Percentiles rank a stretch among this genome's conserved stretches.
Evolutionary conservation across 2,113 vertebrate genomes (phyloP).

Genomic region (Uria lomvia): DNA sequence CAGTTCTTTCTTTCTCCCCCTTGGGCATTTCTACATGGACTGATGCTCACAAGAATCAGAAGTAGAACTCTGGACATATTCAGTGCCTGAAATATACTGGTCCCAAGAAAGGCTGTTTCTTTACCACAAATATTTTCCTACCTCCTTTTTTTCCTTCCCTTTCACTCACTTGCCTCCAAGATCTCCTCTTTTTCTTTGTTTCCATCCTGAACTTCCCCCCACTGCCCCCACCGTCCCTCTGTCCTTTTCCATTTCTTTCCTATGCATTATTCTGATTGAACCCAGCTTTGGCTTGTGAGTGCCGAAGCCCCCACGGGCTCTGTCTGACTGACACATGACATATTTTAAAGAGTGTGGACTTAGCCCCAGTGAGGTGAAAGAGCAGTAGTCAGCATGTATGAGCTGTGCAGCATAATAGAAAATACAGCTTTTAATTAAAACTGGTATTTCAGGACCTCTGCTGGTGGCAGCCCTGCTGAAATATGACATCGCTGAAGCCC

Average conservation of each 20-base stretch:
- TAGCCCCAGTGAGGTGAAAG: neutral
- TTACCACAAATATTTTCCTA: neutral
- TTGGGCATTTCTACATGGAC: neutral
- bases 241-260: neutral
- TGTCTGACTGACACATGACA: constrained; percentile 12
- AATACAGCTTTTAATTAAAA: constrained; percentile 58
- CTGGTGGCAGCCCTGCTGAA: constrained; percentile 41
- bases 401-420: constrained; percentile 13
- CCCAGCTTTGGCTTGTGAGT: neutral
- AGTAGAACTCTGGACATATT: neutral
- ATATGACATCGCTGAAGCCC: neutral
- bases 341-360: neutral
- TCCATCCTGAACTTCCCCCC: neutral
- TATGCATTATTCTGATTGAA: neutral
- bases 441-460: constrained; percentile 49
- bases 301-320: neutral
- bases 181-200: neutral
- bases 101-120: neutral
- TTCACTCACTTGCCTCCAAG: neutral
- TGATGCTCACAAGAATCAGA: neutral
- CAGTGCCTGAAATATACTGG: neutral
- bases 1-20: neutral
- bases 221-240: neutral
- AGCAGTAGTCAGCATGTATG: constrained; percentile 32
- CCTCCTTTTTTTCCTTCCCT: neutral